Evolutionary conservation across 2,797 vertebrate genomes (phyloP).

Genomic region (Hypotaenidia okinawae): DNA sequence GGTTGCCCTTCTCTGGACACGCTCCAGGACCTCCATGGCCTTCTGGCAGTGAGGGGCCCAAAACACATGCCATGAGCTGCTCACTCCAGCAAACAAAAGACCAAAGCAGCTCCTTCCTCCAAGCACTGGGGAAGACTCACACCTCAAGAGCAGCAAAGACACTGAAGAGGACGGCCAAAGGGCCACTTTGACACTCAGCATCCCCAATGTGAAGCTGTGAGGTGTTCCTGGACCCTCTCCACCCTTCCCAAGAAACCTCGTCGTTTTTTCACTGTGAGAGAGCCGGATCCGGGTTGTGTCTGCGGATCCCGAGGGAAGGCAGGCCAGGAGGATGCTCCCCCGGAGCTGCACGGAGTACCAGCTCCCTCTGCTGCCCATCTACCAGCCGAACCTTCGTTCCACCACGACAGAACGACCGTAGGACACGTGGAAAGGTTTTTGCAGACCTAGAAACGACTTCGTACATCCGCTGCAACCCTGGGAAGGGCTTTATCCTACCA

Average conservation of each 20-base stretch:
- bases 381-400: background rate
- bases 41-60: too few relatives aligned
- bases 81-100: background rate
- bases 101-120: background rate
- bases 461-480: background rate
- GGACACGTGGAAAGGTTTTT: too few relatives aligned
- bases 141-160: background rate
- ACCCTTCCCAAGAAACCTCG: background rate
- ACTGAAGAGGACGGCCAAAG: background rate
- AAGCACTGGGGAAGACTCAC: background rate
- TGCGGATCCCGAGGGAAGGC: background rate
- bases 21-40: too few relatives aligned
- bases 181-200: background rate
- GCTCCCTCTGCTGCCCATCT: background rate
- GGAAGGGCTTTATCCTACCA: background rate
- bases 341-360: background rate
- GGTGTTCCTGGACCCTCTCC: background rate
- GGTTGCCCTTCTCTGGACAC: too few relatives aligned
- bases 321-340: background rate
- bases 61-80: background rate
- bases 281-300: fast-evolving
- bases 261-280: background rate
- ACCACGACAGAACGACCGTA: fast-evolving
- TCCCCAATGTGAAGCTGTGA: background rate
- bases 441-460: background rate